phyloP scores from a whole-genome alignment of 2,797 vertebrate species.

The Pangasius mekongensis region DNA sequence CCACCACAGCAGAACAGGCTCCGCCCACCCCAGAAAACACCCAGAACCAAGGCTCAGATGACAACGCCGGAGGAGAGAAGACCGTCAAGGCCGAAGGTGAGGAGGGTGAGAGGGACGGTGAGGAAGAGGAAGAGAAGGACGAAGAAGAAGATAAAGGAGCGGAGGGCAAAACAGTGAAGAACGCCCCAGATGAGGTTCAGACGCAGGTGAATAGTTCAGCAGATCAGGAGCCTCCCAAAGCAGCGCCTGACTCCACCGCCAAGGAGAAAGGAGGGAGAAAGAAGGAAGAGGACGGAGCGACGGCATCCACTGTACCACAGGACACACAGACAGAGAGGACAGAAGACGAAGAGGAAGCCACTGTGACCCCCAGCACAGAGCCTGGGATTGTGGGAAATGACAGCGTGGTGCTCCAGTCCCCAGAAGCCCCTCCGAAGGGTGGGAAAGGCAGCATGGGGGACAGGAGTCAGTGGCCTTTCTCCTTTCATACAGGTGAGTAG shows the following conservation, averaged over 20 bases:
- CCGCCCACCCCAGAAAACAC: conserved; percentile 71
- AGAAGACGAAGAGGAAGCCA: conserved; percentile 6
- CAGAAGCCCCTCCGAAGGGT: conserved; percentile 48
- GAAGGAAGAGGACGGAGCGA: conserved; percentile 26
- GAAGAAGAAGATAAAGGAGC: conserved; percentile 70
- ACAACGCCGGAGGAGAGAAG: conserved; percentile 71
- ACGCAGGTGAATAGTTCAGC: conserved; percentile 50
- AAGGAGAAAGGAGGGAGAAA: conserved; percentile 69
- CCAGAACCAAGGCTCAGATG: conserved; percentile 69
- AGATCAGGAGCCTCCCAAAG: conserved; percentile 52
- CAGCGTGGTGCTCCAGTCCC: conserved; percentile 33
- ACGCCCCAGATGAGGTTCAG: conserved; percentile 42
- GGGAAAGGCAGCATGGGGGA: conserved; percentile 47
- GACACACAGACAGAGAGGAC: conserved; percentile 39
- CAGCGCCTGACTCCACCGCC: conserved; percentile 68
- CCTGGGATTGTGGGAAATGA: conserved; percentile 50
- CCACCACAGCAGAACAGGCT: conserved; percentile 68
- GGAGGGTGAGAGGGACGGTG: conserved; percentile 75
- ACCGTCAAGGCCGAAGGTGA: conserved; percentile 78
- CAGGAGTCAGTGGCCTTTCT: conserved; percentile 63
- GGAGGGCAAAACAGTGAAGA: conserved; percentile 62
- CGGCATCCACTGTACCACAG: conserved; percentile 28
- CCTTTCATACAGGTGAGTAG: conserved; percentile 69
- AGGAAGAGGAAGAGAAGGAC: conserved; percentile 79
- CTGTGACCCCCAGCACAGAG: conserved; percentile 63